These are phyloP conservation scores for Pterois miles DNA, from an alignment of 2,797 vertebrate species.

Conservation along the genomic window DNA sequence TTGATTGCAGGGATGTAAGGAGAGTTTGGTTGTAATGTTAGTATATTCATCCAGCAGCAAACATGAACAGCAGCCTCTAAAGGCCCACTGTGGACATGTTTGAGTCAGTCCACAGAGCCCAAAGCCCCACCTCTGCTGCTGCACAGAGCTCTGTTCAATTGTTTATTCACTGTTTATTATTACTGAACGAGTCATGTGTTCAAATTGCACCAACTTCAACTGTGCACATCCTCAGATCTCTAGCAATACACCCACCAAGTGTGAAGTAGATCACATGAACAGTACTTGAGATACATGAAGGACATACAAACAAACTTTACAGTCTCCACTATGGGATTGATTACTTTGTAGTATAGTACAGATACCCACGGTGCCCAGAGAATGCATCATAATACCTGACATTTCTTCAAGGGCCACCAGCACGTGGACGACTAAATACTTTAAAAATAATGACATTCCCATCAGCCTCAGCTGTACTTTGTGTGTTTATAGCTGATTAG, in stretches of 20 bases:
- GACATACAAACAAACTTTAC: no score
- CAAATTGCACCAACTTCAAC: neutral
- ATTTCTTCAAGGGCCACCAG: neutral
- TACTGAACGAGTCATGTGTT: neutral
- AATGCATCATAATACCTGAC: neutral
- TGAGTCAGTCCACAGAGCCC: no score
- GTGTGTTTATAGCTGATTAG: neutral
- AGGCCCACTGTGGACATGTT: no score
- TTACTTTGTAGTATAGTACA: neutral
- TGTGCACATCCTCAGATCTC: neutral
- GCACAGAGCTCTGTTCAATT: neutral
- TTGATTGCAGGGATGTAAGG: neutral
- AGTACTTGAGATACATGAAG: no score
- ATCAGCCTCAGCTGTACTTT: neutral
- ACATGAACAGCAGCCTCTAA: no score
- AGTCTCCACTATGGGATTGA: neutral
- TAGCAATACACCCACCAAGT: neutral
- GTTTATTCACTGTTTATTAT: neutral
- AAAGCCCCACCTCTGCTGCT: no score
- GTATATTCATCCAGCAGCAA: no score
- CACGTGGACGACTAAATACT: neutral
- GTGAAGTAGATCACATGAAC: neutral
- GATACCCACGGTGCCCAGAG: neutral
- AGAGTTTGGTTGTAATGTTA: neutral
- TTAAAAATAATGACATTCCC: neutral